Conservation (phyloP, 37 sponge, comb jelly and placozoan genomes). For the Spongilla lacustris region DNA sequence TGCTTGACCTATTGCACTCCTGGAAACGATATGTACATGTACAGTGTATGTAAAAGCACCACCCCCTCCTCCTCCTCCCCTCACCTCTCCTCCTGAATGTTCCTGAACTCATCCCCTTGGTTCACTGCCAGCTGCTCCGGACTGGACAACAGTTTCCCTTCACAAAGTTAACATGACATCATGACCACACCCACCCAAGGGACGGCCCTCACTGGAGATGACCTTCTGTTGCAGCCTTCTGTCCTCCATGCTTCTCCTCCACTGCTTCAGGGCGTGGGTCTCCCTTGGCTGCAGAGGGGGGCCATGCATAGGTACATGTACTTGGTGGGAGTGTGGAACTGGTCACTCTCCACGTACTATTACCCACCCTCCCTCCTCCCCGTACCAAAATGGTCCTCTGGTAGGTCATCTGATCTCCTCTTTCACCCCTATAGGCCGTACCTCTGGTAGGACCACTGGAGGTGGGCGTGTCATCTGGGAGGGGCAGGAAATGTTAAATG, state of each 20-base stretch:
- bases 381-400: neutral
- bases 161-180: too few relatives aligned
- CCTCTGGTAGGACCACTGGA: neutral
- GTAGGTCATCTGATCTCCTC: neutral
- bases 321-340: too few relatives aligned
- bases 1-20: neutral
- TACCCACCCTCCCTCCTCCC: too few relatives aligned
- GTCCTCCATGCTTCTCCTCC: slow-evolving; percentile 60
- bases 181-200: neutral
- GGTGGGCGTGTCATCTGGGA: neutral
- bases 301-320: too few relatives aligned
- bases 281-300: slow-evolving; percentile 69
- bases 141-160: slow-evolving; percentile 17
- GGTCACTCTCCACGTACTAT: too few relatives aligned
- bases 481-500: neutral
- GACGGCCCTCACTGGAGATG: slow-evolving; percentile 31
- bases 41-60: too few relatives aligned
- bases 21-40: too few relatives aligned
- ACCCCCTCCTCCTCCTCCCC: neutral
- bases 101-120: slow-evolving; percentile 68
- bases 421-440: neutral
- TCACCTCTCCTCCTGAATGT: slow-evolving; percentile 80
- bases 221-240: slow-evolving; percentile 51
- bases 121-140: slow-evolving; percentile 78
- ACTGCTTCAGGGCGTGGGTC: slow-evolving; percentile 70